Conservation (phyloP, 2,797 vertebrate genomes). For the Bradypodion pumilum region DNA sequence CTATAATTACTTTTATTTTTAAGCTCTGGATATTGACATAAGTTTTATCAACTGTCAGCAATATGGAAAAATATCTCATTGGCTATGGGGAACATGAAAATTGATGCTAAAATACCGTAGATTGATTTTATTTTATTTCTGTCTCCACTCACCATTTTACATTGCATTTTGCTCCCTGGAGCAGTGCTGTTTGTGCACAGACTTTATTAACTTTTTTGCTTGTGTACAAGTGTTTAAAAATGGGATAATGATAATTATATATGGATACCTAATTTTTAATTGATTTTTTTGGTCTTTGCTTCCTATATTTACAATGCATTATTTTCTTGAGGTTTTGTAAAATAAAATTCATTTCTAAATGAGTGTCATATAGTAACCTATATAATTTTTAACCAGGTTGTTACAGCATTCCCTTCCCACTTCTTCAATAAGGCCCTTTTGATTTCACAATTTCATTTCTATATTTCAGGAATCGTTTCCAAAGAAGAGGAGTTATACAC, state of each 20-base stretch:
- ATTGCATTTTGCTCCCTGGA: neutral
- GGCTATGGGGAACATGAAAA: constrained; percentile 7
- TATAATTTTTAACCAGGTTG: neutral
- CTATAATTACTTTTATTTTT: neutral
- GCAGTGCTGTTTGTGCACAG: neutral
- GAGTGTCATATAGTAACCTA: neutral
- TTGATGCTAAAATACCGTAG: constrained; percentile 11
- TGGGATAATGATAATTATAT: neutral
- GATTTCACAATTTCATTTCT: constrained; percentile 56
- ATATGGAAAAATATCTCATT: constrained; percentile 15
- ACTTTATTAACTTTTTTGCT: neutral
- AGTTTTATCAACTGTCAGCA: constrained; percentile 18
- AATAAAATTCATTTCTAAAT: neutral
- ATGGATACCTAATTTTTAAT: neutral
- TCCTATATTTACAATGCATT: neutral
- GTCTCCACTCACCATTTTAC: too few species aligned
- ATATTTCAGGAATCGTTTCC: constrained; percentile 85
- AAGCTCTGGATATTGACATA: neutral
- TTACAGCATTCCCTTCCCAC: neutral
- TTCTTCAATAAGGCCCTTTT: constrained; percentile 34
- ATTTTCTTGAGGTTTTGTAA: neutral
- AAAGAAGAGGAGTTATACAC: constrained; percentile 80
- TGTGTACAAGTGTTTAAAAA: neutral
- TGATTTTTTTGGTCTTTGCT: neutral
- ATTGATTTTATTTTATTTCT: constrained; percentile 3